Base-by-base conservation (phyloP, 2,113 vertebrate genomes). In the Gymnocephalus cernua region DNA sequence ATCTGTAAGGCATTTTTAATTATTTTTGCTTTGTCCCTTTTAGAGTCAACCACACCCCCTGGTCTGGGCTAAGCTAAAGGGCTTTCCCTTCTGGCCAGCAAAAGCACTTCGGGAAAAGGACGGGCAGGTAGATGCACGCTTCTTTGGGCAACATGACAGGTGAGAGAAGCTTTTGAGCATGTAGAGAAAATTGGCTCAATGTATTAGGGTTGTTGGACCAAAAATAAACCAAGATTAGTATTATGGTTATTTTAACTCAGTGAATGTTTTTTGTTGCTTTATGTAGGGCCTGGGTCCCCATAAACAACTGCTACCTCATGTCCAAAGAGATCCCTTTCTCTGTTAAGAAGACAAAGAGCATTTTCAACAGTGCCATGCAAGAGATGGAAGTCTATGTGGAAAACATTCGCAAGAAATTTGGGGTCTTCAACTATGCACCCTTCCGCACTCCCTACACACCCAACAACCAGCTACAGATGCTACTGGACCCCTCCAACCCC, bases 241-340 rank as follows among this genome's bases (percentile, higher is more conserved):
- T 29, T 14, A 4, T 41, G 27, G 8, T 63, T 85, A 29, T 57
- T 41, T 5, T 47, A 25, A 21, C 32, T 25, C 57, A 1, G 4
- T 65, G 12, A 47, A 44, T 57, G 4, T 47, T 74, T 71, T 25
- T 51, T 53, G 91, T 72, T 41, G 91, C 77, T 44, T 80, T 29
- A 47, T 74, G 0, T 86, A 99, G 98, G 92, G 98, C 98, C 88
- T 99, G 98, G 98, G 98, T 99, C 91, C 98, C 98, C 76, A 97
- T 99, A 91, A 99, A 99, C 95, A 99, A 99, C 95, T 99, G 98
- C 96, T 99, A 99, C 96, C 97, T 99, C 95, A 99, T 99, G 98
- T 99, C 98, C 93, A 99, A 99, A 96, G 98, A 99, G 95, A 99
- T 99, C 90, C 98, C 98, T 72, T 99, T 99, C 95, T 99, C 98